Evolutionary conservation across 2,797 vertebrate species (phyloP), one percentile per base, ranked within the genome.

Genomic region (Neosilurus mollespiculum): DNA sequence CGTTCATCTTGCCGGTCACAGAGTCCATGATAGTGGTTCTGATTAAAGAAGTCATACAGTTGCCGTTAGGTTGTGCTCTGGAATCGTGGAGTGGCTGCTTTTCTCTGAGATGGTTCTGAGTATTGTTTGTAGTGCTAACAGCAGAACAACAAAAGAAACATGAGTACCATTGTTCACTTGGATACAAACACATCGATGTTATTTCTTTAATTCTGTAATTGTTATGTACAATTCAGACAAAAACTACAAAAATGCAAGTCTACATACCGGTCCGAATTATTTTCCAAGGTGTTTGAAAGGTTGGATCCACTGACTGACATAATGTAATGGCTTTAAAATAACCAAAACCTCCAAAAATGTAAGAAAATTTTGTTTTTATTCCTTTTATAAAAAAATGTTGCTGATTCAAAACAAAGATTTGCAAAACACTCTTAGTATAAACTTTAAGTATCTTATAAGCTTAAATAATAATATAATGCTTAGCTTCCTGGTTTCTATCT

Each of bases 221-320:
- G 59, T 20, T 69, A 49, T 61, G 67, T 81, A 58, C 11, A 51
- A 34, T 71, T n/a, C 51, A 30, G 24, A 79, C 15, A 75, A 51
- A 83, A 49, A 67, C 0, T n/a, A 22, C 72, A 58, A 1, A 8
- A 58, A 30, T 69, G 14, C 30, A 4, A 12, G n/a, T 82, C 78
- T 54, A 89, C 91, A 24, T 88, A 95, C 94, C 93, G 91, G 49
- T 90, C 84, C 14, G 53, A 16, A n/a, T 67, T 61, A 65, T 43
- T 84, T 65, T 89, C 88, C 88, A 88, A 76, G 67, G 80, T 65
- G 26, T 87, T 87, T 65, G 64, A 86, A 77, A 81, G 54, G 11
- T 75, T 49, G 1, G 49, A 77, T 70, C 85, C 86, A 72, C 86
- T 70, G 0, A 88, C 56, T 73, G 89, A 93, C 92, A 93, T 93